Percentiles rank a stretch among this genome's conserved stretches.
These are phyloP conservation scores for Stenolophus ochropezus DNA, from an alignment of 2,888 invertebrate genomes.

Conservation along the genomic window DNA sequence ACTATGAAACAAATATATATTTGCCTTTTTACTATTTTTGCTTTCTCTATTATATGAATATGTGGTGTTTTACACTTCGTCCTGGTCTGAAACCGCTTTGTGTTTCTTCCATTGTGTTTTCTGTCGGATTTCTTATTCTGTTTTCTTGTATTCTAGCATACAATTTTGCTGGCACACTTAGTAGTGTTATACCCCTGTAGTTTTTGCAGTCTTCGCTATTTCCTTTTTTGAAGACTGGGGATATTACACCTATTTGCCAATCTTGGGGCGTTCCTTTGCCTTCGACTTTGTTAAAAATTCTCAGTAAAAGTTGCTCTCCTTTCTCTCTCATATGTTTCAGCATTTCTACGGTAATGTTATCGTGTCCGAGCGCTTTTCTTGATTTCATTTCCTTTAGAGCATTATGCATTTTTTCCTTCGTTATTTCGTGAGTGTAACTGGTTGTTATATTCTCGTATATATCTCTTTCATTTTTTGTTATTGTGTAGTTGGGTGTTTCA, in stretches of 20 bases:
- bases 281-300: background rate
- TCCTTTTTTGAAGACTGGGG: constrained; percentile 59
- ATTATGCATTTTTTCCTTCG: too few relatives aligned
- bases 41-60: constrained; percentile 56
- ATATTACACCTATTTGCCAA: constrained; percentile 62
- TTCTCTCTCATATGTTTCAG: background rate
- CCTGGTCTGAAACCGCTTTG: constrained; percentile 59
- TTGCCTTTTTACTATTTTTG: constrained; percentile 32
- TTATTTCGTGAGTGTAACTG: too few relatives aligned
- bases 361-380: too few relatives aligned
- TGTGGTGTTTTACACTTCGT: constrained; percentile 49
- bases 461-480: background rate
- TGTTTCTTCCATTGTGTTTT: constrained; percentile 51
- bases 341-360: background rate
- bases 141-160: constrained; percentile 54
- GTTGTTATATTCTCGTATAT: too few relatives aligned
- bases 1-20: constrained; percentile 12
- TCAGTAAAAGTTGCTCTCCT: background rate
- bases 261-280: constrained; percentile 48
- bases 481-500: too few relatives aligned
- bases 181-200: constrained; percentile 56
- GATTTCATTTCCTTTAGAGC: too few relatives aligned
- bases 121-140: constrained; percentile 46
- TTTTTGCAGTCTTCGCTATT: constrained; percentile 57
- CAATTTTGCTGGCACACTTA: constrained; percentile 53